Evolutionary conservation across 1,140 invertebrate species (phyloP).

Genomic region (Drosophila sp.): DNA sequence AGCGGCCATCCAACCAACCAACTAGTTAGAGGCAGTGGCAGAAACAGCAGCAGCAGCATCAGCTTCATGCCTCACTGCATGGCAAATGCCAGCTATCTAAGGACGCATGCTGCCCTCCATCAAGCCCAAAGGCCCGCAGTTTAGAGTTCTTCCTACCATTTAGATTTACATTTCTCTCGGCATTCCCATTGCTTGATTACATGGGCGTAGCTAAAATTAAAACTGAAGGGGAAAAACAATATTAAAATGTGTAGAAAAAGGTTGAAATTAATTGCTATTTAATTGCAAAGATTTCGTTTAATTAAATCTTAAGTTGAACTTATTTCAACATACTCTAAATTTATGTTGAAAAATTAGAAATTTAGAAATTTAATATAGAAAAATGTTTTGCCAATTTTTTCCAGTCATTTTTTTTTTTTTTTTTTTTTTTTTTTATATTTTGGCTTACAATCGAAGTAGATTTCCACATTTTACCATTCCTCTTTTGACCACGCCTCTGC

Average conservation of each 20-base stretch:
- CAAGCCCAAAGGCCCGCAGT: conserved; percentile 41
- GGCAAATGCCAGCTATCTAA: conserved; percentile 47
- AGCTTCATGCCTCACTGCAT: conserved; percentile 28
- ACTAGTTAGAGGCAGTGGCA: conserved; percentile 4
- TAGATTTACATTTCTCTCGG: conserved; percentile 16
- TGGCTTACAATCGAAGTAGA: not conserved
- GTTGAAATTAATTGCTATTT: no score
- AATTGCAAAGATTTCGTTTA: no score
- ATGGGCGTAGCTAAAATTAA: not conserved
- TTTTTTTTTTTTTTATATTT: not conserved
- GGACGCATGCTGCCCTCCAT: conserved; percentile 18
- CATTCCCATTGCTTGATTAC: not conserved
- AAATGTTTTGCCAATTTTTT: no score
- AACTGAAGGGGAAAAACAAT: not conserved
- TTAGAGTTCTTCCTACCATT: conserved; percentile 32
- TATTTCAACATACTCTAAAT: no score
- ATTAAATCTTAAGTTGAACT: no score
- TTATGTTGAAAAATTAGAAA: no score
- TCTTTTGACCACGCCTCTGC: not conserved
- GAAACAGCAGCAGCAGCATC: not conserved
- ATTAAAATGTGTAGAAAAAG: no score
- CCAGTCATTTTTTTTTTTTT: no score
- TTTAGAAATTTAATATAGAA: no score
- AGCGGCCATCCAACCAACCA: conserved; percentile 14
- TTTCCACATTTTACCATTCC: not conserved